Evolutionary conservation across 2,113 vertebrate species (phyloP).

Genomic region (Hippocampus guttulatus): DNA sequence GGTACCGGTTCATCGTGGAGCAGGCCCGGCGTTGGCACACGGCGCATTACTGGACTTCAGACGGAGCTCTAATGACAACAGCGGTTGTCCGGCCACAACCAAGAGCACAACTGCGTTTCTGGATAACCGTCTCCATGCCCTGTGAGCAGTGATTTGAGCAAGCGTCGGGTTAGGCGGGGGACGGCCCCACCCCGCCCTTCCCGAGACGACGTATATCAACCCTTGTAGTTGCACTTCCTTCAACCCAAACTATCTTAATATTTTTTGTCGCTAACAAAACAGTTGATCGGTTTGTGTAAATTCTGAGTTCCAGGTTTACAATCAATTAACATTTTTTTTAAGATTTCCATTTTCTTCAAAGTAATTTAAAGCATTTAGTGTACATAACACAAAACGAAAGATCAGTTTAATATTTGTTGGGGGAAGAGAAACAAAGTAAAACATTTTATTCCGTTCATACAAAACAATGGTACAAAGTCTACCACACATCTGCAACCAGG

Average conservation of each 20-base stretch:
- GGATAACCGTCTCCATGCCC: slow-evolving; percentile 28
- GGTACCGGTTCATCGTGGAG: slow-evolving; percentile 33
- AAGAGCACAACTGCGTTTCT: slow-evolving; percentile 11
- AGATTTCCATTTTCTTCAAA: neutral
- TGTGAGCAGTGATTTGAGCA: neutral
- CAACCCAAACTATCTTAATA: too few relatives aligned
- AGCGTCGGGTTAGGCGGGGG: neutral
- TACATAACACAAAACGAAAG: slow-evolving; percentile 40
- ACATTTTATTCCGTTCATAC: slow-evolving; percentile 70
- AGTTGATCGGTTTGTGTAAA: neutral
- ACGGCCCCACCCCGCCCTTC: slow-evolving; percentile 31
- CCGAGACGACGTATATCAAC: too few relatives aligned
- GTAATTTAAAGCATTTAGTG: neutral
- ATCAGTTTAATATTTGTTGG: slow-evolving; percentile 67
- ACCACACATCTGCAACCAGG: slow-evolving; percentile 61
- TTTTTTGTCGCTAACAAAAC: neutral
- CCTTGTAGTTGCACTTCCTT: too few relatives aligned
- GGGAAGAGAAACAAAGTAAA: slow-evolving; percentile 62
- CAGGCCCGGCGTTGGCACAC: neutral
- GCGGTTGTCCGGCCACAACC: neutral
- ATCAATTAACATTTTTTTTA: neutral
- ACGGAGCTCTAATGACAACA: neutral
- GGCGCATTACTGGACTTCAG: slow-evolving; percentile 2
- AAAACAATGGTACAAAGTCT: slow-evolving; percentile 70
- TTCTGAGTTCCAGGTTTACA: neutral